Base-by-base conservation (phyloP, 1,140 invertebrate species). In the Magallana angulata region DNA sequence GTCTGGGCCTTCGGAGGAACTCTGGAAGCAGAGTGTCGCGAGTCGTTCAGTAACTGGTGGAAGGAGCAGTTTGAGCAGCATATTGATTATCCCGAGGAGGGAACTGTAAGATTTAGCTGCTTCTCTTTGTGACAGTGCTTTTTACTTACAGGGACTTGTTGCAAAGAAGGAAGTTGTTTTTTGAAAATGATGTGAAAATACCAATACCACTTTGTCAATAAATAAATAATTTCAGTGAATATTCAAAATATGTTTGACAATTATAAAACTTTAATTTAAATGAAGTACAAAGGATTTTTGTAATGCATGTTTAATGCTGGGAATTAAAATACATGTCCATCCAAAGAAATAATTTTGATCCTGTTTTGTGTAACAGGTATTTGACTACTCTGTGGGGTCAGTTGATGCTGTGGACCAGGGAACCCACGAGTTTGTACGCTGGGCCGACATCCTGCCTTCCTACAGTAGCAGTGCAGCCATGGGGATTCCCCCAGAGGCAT, bases 1-100 rank as follows among this genome's bases (percentile, higher is more conserved):
- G 91, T 94, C 82, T 94, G 94, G 94, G 89, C 94, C 16, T 94
- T 94, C 91, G 94, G 88, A 76, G 94, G 94, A 11, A 94, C 94
- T 8, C 89, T 94, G 64, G 91, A 91, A 1, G 80, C 90, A 6
- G 89, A 94, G 48, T 80, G 92, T 85, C 85, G 93, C 3, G 92
- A 94, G 76, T 89, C 90, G 0, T 94, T 94, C 91, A 93, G 92
- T 89, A 86, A 90, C 68, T 94, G 94, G 94, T 94, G 94, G 94
- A 92, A 90, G 83, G 88, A 92, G 59, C 89, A 91, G 88, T 94
- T 94, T 89, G 91, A 92, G 56, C 89, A 93, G 58, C 88, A 92
- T 76, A 91, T 94, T 57, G 92, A 92, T 76, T 94, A 92, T 84
- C 94, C 94, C 81, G 90, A 89, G 12, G 92, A 93, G 30, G 93